Evolutionary conservation across 2,113 vertebrate species (phyloP), one percentile per base, ranked within the genome.

Genomic region (Oncorhynchus masou): DNA sequence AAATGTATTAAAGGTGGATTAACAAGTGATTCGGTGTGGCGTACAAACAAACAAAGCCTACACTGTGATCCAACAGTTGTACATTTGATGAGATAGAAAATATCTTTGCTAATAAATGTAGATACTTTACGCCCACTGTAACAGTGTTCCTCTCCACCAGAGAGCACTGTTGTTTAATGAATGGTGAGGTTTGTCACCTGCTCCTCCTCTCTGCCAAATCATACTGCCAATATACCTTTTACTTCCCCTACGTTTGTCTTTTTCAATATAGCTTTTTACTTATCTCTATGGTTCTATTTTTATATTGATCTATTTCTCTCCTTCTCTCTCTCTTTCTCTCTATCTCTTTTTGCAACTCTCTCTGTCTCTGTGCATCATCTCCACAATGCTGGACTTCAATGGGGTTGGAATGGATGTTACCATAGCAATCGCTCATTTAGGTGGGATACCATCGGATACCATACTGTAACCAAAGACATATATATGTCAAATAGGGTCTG

Each of bases 381-480:
- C 20, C 34, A 39, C 7, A 8, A 39, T 68, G 31, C 88, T 92
- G 91, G 90, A 91, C 90, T 81, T 86, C 86, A 86, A 87, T 85
- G 87, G 88, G 87, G 90, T 92, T 92, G 90, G 81, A 85, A 86
- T 79, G 81, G 87, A 88, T 87, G 90, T 92, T 92, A 91, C 91
- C 90, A 92, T 92, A 90, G 91, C 91, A 91, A 92, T 90, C 79
- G 89, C 90, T 91, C 89, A 89, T 89, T 86, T 88, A 88, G 91
- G 29, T 31, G 89, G 89, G 89, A 88, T 86, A 88, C 88, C 88
- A 88, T 84, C 77, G 59, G 86, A 70, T 85, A 86, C 85, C 87
- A 86, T 3, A 51, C 66, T 20, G 16, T 79, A 87, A 79, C 88
- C 85, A 88, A 86, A 88, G 89, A 90, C 88, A 90, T 87, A 87